Conservation (phyloP, 2,113 vertebrate genomes). For the Vanacampus margaritifer region DNA sequence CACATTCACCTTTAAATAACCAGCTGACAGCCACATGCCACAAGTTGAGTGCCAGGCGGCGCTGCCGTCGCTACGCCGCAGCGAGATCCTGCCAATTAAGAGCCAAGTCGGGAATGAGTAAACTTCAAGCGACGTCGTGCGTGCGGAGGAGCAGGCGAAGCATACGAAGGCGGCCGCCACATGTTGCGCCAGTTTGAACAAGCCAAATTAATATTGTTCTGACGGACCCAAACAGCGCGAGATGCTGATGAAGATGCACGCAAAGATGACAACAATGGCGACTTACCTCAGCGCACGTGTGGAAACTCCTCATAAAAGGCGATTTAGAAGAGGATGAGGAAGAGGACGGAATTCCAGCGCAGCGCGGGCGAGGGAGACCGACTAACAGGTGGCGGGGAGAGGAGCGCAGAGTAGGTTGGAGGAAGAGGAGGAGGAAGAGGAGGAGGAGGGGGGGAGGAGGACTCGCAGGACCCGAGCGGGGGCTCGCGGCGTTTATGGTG, state of each 20-base stretch:
- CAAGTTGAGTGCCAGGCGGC: constrained; percentile 29
- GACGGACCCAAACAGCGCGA: background rate
- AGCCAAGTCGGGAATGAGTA: constrained; percentile 35
- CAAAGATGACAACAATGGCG: constrained; percentile 6
- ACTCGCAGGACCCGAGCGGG: background rate
- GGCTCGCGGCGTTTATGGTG: constrained; percentile 35
- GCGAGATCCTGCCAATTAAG: constrained; percentile 50
- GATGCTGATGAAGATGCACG: background rate
- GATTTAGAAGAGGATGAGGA: background rate
- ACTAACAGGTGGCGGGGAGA: constrained; percentile 70
- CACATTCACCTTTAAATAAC: constrained; percentile 58
- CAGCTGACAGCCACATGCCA: constrained; percentile 32
- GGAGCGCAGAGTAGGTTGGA: constrained; percentile 36
- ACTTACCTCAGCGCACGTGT: constrained; percentile 61
- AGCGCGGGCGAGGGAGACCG: constrained; percentile 47
- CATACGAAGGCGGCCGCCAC: constrained; percentile 30
- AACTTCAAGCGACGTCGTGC: constrained; percentile 38
- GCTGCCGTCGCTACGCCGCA: constrained; percentile 37
- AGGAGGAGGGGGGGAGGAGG: constrained; percentile 12
- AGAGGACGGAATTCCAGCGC: constrained; percentile 46
- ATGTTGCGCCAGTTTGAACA: constrained; percentile 40
- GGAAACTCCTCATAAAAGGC: constrained; percentile 65
- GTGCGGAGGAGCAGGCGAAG: background rate
- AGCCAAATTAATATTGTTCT: background rate
- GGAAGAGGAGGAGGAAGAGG: constrained; percentile 15